phyloP scores from a whole-genome alignment of 2,113 vertebrate genomes.

The Lampris incognitus region DNA sequence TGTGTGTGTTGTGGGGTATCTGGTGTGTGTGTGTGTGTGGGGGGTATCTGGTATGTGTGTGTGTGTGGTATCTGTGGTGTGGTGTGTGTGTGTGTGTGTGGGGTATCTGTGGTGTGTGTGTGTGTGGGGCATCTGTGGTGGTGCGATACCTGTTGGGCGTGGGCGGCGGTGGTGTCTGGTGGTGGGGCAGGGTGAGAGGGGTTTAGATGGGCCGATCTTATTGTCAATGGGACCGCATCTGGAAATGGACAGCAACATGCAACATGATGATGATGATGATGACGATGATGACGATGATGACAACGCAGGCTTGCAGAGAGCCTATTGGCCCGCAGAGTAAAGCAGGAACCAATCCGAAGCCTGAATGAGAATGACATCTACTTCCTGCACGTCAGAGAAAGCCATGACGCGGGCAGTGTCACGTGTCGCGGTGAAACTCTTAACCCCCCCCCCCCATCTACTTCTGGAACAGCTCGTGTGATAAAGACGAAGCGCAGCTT shows the following conservation, averaged over 20 bases:
- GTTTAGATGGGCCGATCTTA: constrained; percentile 63
- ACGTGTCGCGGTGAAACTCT: no score
- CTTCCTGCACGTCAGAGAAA: no score
- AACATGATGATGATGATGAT: constrained; percentile 48
- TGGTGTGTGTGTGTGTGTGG: no score
- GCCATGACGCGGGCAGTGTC: no score
- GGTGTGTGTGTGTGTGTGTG: no score
- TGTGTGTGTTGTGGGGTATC: no score
- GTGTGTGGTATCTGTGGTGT: no score
- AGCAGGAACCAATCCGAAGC: constrained; percentile 36
- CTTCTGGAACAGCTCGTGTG: no score
- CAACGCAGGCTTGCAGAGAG: constrained; percentile 28
- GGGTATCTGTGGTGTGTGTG: no score
- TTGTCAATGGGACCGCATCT: constrained; percentile 64
- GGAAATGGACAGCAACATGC: constrained; percentile 73
- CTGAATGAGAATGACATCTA: not conserved
- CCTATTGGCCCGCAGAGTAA: constrained; percentile 41
- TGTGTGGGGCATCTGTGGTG: constrained; percentile 22
- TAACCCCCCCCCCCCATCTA: no score
- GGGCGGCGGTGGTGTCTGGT: constrained; percentile 62
- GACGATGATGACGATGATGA: constrained; percentile 51
- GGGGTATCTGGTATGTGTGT: no score
- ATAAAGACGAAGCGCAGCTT: no score
- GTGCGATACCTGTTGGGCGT: constrained; percentile 76
- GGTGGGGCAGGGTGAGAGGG: constrained; percentile 55